phyloP scores from a whole-genome alignment of 2,888 invertebrate genomes.

The Leptinotarsa juncta region DNA sequence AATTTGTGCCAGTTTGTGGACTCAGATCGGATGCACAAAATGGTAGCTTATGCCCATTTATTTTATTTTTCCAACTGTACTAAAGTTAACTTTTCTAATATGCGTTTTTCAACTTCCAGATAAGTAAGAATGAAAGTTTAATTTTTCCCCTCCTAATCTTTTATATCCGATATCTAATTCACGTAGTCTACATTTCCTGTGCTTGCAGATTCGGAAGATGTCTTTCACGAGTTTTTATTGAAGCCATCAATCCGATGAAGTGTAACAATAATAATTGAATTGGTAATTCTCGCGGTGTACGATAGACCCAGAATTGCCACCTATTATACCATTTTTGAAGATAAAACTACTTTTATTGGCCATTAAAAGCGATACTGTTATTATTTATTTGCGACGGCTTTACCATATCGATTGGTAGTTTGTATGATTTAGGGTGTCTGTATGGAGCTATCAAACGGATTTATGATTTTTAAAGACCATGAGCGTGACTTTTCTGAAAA shows the following conservation, averaged over 20 bases:
- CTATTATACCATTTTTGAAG: slow-evolving; percentile 13
- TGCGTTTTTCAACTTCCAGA: too few species aligned
- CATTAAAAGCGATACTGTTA: slow-evolving; percentile 18
- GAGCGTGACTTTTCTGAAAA: slow-evolving; percentile 2
- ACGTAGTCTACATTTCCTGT: not conserved
- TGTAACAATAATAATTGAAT: slow-evolving; percentile 7
- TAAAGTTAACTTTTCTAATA: too few species aligned
- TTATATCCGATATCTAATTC: not conserved
- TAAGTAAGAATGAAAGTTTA: too few species aligned
- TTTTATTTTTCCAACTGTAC: too few species aligned
- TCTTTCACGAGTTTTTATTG: not conserved
- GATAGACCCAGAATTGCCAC: slow-evolving; percentile 2
- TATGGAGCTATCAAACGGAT: slow-evolving; percentile 7
- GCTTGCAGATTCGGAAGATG: not conserved
- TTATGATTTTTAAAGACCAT: not conserved
- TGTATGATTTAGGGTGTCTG: not conserved
- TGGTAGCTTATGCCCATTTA: too few species aligned
- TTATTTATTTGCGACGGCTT: slow-evolving; percentile 8
- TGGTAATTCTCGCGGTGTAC: not conserved
- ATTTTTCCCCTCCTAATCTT: too few species aligned
- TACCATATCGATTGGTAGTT: slow-evolving; percentile 6
- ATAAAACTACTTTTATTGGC: slow-evolving; percentile 18
- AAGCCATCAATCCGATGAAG: not conserved
- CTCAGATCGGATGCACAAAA: too few species aligned
- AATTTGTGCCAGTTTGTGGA: too few species aligned